These are phyloP conservation scores for Agelaius phoeniceus DNA, from an alignment of 2,113 vertebrate genomes.

Conservation along the genomic window DNA sequence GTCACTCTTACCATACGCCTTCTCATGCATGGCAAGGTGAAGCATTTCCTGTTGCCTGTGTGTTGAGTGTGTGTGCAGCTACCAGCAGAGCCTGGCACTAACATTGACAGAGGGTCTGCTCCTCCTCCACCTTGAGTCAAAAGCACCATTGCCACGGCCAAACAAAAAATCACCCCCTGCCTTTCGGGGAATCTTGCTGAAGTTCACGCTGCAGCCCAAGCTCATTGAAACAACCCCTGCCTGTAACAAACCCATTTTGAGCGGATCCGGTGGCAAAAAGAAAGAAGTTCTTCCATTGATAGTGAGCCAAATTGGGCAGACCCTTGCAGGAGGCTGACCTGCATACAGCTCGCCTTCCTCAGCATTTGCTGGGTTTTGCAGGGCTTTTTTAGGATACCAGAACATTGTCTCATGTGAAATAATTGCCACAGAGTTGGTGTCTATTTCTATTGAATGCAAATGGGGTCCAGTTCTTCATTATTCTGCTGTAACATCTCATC, in stretches of 20 bases:
- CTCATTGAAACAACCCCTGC: background rate
- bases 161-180: background rate
- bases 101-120: background rate
- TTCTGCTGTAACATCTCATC: background rate
- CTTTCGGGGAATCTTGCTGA: background rate
- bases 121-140: background rate
- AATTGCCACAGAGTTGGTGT: background rate
- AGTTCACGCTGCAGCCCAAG: background rate
- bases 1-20: constrained; percentile 88
- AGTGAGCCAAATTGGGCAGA: background rate
- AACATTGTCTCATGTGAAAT: background rate
- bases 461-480: background rate
- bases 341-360: background rate
- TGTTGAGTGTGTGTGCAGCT: background rate
- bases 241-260: fast-evolving
- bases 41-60: background rate
- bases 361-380: background rate
- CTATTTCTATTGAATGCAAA: background rate
- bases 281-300: background rate
- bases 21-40: constrained; percentile 94
- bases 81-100: background rate
- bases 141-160: background rate
- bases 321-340: background rate
- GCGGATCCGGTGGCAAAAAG: fast-evolving
- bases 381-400: background rate